Conservation (phyloP, 2,797 vertebrate species). For the Vireo griseus region DNA sequence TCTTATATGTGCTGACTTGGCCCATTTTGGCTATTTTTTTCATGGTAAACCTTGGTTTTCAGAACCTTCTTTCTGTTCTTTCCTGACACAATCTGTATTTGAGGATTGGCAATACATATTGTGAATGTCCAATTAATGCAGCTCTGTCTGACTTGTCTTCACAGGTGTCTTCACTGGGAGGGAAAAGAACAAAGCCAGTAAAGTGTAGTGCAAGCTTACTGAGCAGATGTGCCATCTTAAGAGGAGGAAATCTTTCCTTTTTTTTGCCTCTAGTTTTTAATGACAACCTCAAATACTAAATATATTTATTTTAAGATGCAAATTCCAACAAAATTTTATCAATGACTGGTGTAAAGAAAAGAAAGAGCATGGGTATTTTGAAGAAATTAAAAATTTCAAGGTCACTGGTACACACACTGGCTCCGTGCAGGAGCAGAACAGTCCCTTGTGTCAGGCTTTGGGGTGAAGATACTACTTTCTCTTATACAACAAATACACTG, state of each 20-base stretch:
- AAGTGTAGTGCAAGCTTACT: not conserved
- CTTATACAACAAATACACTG: not conserved
- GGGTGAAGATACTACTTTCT: not conserved
- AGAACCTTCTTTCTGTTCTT: not conserved
- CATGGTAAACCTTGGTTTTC: not conserved
- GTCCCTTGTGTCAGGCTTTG: not conserved
- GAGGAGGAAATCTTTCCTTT: not conserved
- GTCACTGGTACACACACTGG: not conserved
- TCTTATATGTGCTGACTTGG: not conserved
- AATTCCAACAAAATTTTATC: not conserved
- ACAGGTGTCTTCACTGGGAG: not conserved
- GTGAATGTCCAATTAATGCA: not conserved
- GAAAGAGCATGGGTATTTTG: not conserved
- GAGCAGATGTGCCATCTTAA: not conserved
- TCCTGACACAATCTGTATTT: not conserved
- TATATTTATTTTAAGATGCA: not conserved
- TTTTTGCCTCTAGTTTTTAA: not conserved
- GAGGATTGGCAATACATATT: not conserved
- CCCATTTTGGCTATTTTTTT: not conserved
- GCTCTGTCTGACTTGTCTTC: not conserved
- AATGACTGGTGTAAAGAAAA: not conserved
- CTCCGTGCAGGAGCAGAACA: fast-evolving
- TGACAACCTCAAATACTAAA: not conserved
- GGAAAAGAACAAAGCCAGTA: not conserved
- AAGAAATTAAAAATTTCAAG: not conserved